Percentiles rank a stretch among this genome's conserved stretches.
Evolutionary conservation across 2,797 vertebrate genomes (phyloP).

Genomic region (Heteromormyrus szaboi): DNA sequence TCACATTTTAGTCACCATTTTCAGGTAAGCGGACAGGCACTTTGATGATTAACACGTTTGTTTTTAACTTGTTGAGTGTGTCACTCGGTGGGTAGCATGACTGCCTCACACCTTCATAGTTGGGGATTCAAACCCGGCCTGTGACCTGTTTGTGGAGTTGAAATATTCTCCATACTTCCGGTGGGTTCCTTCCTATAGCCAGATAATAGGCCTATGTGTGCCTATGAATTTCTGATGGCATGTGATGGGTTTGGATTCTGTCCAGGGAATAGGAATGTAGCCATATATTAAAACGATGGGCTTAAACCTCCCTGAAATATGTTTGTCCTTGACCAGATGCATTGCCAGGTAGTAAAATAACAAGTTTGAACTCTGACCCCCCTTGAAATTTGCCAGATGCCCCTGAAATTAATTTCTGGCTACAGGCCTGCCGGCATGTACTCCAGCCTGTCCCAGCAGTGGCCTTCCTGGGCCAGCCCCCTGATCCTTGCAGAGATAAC

Average conservation of each 20-base stretch:
- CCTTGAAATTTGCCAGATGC: neutral
- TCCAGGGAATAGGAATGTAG: neutral
- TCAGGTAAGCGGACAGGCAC: neutral
- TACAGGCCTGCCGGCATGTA: neutral
- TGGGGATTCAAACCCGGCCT: neutral
- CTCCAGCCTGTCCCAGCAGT: neutral
- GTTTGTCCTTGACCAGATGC: neutral
- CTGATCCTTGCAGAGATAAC: neutral
- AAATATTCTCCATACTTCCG: neutral
- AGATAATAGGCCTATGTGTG: neutral
- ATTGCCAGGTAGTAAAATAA: neutral
- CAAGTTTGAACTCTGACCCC: neutral
- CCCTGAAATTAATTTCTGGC: neutral
- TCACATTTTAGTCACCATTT: neutral
- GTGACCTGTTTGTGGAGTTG: neutral
- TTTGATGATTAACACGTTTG: neutral
- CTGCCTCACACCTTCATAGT: neutral
- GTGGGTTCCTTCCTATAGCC: neutral
- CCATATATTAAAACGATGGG: neutral
- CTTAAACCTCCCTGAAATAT: neutral
- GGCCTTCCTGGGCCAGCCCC: neutral
- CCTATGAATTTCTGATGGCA: neutral
- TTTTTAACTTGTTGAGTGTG: neutral
- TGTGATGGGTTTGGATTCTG: neutral
- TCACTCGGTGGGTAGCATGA: neutral